Evolutionary conservation across 2,888 invertebrate species (phyloP).

Genomic region (Latheticus oryzae): DNA sequence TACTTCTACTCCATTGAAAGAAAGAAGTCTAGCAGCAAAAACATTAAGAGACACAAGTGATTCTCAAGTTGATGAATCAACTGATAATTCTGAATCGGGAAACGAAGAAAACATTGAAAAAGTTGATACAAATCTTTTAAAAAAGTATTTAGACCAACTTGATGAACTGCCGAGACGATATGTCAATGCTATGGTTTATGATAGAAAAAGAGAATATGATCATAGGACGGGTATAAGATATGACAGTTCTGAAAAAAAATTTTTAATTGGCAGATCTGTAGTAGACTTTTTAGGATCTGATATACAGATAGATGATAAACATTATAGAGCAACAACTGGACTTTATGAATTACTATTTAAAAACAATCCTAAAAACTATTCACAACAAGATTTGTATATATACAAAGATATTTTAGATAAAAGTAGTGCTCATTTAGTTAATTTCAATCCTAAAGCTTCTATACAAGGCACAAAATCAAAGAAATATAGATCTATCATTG

Average conservation of each 20-base stretch:
- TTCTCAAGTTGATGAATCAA: no score
- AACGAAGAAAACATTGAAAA: background rate
- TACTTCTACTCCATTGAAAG: no score
- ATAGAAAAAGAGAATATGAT: conserved; percentile 19
- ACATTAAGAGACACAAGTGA: no score
- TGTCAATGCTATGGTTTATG: conserved; percentile 5
- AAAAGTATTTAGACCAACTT: background rate
- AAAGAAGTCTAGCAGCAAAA: no score
- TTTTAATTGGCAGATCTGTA: conserved; percentile 9
- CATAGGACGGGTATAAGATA: conserved; percentile 10
- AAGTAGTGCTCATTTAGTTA: background rate
- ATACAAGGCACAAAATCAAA: background rate
- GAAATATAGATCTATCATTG: conserved; percentile 1
- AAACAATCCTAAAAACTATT: conserved; percentile 8
- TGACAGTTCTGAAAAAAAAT: conserved; percentile 3
- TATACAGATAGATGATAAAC: no score
- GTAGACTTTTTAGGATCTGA: conserved; percentile 10
- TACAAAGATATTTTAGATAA: conserved; percentile 10
- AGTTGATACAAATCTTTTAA: background rate
- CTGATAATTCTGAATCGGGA: no score
- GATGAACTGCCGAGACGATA: conserved; percentile 11
- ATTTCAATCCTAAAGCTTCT: background rate
- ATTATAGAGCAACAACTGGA: conserved; percentile 7
- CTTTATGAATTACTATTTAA: conserved; percentile 22
- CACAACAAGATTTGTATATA: background rate